Evolutionary conservation across 2,888 invertebrate genomes (phyloP).

Genomic region (Caenorhabditis macrosperma): DNA sequence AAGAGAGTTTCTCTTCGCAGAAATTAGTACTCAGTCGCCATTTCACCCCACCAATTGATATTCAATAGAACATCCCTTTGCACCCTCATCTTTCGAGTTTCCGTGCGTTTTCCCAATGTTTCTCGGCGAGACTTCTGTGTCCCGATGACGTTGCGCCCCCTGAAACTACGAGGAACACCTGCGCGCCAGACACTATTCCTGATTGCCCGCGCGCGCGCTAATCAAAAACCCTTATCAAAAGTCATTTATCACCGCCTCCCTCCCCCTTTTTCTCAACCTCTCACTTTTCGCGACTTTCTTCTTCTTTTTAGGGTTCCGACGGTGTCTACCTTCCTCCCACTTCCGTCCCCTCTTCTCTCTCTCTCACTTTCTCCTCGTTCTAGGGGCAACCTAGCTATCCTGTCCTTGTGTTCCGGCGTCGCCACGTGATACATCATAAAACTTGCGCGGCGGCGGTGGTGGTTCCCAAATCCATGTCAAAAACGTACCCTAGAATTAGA

Average conservation of each 20-base stretch:
- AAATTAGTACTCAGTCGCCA: conserved; percentile 29
- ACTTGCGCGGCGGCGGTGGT: too few relatives aligned
- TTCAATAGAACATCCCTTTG: conserved; percentile 11
- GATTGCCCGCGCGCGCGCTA: conserved; percentile 29
- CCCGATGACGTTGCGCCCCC: neutral
- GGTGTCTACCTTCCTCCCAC: neutral
- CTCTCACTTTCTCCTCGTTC: neutral
- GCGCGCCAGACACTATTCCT: neutral
- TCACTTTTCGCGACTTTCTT: conserved; percentile 5
- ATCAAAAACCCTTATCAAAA: conserved; percentile 39
- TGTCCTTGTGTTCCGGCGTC: too few relatives aligned
- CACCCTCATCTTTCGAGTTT: neutral
- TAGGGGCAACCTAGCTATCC: too few relatives aligned
- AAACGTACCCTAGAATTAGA: neutral
- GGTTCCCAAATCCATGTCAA: neutral
- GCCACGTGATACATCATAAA: too few relatives aligned
- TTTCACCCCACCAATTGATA: conserved; percentile 13
- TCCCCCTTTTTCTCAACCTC: conserved; percentile 1
- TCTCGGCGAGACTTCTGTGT: neutral
- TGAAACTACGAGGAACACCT: conserved; percentile 7
- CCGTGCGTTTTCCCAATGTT: neutral
- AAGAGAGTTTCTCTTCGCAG: neutral
- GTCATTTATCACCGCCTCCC: conserved; percentile 1
- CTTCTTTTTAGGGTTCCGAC: conserved; percentile 18
- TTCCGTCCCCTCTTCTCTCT: neutral